A percentile compares a stretch with the other conserved stretches of the same genome.
These are phyloP conservation scores for Melitaea athalia DNA, from an alignment of 2,888 invertebrate genomes.

Conservation along the genomic window DNA sequence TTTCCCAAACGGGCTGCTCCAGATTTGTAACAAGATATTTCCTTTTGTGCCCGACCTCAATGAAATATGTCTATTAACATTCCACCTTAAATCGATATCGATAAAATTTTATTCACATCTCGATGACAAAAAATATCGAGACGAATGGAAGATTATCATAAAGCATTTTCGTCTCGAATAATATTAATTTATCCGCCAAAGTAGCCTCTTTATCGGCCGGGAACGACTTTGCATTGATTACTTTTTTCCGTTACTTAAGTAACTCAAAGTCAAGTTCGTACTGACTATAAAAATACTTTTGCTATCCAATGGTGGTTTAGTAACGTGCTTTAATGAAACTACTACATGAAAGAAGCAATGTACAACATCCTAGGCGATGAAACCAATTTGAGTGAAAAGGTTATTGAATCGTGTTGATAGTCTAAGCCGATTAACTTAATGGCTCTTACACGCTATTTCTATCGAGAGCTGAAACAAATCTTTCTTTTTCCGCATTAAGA, in stretches of 20 bases:
- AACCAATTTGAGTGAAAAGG: not conserved
- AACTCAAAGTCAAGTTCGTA: not conserved
- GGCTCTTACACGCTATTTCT: constrained; percentile 67
- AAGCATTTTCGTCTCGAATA: constrained; percentile 49
- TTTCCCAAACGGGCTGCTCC: too few species aligned
- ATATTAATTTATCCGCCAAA: constrained; percentile 62
- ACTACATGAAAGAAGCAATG: constrained; percentile 14
- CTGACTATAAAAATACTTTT: not conserved
- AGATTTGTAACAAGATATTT: too few species aligned
- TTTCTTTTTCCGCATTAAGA: constrained; percentile 55
- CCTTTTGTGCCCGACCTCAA: too few species aligned
- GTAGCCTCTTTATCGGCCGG: constrained; percentile 61
- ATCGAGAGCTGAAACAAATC: constrained; percentile 62
- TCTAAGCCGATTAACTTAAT: constrained; percentile 64
- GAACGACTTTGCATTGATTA: constrained; percentile 69
- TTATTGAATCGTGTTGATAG: constrained; percentile 29
- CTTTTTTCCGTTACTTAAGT: constrained; percentile 48
- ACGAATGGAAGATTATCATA: constrained; percentile 40
- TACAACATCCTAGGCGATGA: not conserved
- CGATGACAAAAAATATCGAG: constrained; percentile 11
- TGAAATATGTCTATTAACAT: not conserved
- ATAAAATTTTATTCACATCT: constrained; percentile 7
- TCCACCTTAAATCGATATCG: not conserved
- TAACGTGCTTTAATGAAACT: not conserved
- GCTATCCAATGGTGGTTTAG: constrained; percentile 22